Evolutionary conservation across 2,888 invertebrate species (phyloP).

Genomic region (Andrena fulva): DNA sequence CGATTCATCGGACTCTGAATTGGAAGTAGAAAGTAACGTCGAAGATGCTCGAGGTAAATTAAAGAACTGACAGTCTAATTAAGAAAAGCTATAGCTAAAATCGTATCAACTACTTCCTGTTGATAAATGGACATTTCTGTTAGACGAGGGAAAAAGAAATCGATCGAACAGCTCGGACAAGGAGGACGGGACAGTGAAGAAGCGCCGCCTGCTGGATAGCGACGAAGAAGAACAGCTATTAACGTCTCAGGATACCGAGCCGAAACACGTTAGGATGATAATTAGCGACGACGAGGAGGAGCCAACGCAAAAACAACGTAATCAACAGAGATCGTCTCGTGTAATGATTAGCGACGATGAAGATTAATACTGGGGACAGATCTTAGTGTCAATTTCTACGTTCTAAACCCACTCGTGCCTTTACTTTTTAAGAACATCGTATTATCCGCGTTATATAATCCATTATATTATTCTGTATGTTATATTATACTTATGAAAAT

Average conservation of each 20-base stretch:
- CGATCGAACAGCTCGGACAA: slow-evolving; percentile 75
- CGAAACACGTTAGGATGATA: slow-evolving; percentile 43
- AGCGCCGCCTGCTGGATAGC: slow-evolving; percentile 80
- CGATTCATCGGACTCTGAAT: slow-evolving; percentile 74
- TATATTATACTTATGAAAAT: slow-evolving; percentile 3
- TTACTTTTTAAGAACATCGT: background rate
- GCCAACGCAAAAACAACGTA: slow-evolving; percentile 43
- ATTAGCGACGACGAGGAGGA: slow-evolving; percentile 66
- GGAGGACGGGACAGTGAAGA: slow-evolving; percentile 75
- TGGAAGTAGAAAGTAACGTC: slow-evolving; percentile 25
- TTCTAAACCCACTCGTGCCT: background rate
- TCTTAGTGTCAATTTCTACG: background rate
- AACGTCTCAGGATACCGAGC: slow-evolving; percentile 14
- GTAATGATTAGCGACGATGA: slow-evolving; percentile 77
- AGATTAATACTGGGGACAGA: slow-evolving; percentile 63
- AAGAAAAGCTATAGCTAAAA: background rate
- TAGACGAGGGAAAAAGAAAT: slow-evolving; percentile 75
- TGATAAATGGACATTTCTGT: slow-evolving; percentile 22
- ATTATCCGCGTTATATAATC: background rate
- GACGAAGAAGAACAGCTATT: slow-evolving; percentile 77
- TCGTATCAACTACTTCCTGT: slow-evolving; percentile 4
- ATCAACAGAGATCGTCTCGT: slow-evolving; percentile 64
- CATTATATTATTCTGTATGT: background rate
- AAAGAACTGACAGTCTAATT: background rate
- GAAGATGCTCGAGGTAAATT: slow-evolving; percentile 25